Base-by-base conservation (phyloP, 2,797 vertebrate species). In the Neopelma chrysocephalum region DNA sequence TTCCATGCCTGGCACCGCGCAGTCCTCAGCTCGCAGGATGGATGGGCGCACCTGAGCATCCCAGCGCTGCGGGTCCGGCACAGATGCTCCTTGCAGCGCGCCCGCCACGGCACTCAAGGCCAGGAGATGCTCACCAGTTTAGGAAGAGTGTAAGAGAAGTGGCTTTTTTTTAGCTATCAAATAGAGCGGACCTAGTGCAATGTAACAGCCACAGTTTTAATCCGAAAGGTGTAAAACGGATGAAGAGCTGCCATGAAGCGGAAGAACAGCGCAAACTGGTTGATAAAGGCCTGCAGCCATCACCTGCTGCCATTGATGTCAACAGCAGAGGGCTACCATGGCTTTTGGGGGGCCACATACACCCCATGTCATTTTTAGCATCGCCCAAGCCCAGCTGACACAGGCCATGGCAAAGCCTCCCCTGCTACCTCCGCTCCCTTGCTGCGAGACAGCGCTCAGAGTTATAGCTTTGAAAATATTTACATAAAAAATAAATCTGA, bases 401-500 rank as follows among this genome's bases (percentile, higher is more conserved):
- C 2, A 2, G 0, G 19, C 25, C 32, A 23, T 1, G 1, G 81
- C 15, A 21, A 72, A 95, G 54, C 58, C 47, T 91, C 26, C 60
- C 53, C 36, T 26, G 61, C 66, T 62, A 47, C 47, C 65, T 65
- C 76, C 6, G 0, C 68, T 90, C 88, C 82, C 62, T 21, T 7
- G 77, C 79, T 38, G 73, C 13, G 36, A 95, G 81, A 38, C 76
- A 72, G 88, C 3, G 27, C 87, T 93, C n/a, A 20, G 94, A 96
- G 88, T 96, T 91, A 95, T 9, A 56, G 75, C 84, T 91, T 83
- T 48, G 89, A 94, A 96, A 96, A 97, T 95, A 97, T 96, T 97
- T 96, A 97, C 95, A 94, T 96, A 96, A 96, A 96, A 96, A 93
- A 94, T 94, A 97, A 95, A 96, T 94, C 91, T 85, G 91, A 93